Conservation (phyloP, 2,888 invertebrate species). For the Leucania comma region DNA sequence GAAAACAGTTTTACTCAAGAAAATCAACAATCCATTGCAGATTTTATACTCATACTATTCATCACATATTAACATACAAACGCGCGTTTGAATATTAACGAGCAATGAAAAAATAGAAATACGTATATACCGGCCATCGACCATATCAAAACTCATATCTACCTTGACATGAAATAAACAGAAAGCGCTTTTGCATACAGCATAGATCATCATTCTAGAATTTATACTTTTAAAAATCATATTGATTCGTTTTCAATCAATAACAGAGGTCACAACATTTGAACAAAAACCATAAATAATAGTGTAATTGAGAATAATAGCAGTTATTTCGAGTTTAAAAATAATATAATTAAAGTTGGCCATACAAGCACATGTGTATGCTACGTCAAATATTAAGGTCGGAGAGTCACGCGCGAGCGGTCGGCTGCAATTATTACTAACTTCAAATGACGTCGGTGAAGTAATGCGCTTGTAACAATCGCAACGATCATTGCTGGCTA, state of each 20-base stretch:
- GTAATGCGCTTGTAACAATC: slow-evolving; percentile 65
- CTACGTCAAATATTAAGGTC: slow-evolving; percentile 78
- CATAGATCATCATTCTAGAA: neutral
- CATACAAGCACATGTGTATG: slow-evolving; percentile 59
- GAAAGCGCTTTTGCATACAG: slow-evolving; percentile 29
- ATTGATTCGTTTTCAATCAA: slow-evolving; percentile 10
- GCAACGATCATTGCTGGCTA: slow-evolving; percentile 18
- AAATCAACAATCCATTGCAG: slow-evolving; percentile 15
- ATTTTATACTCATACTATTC: slow-evolving; percentile 36
- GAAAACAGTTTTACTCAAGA: slow-evolving; percentile 10
- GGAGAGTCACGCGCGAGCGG: slow-evolving; percentile 76
- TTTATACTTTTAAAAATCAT: slow-evolving; percentile 7
- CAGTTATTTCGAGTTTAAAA: slow-evolving; percentile 50
- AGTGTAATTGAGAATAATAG: slow-evolving; percentile 21
- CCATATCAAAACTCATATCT: slow-evolving; percentile 22
- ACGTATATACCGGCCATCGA: slow-evolving; percentile 21
- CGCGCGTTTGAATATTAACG: slow-evolving; percentile 41
- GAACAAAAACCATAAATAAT: slow-evolving; percentile 12
- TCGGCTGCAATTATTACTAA: slow-evolving; percentile 72
- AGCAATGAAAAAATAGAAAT: slow-evolving; percentile 17
- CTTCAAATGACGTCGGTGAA: slow-evolving; percentile 64
- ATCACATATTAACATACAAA: slow-evolving; percentile 44
- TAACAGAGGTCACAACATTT: neutral
- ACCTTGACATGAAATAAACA: slow-evolving; percentile 40
- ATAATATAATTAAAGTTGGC: slow-evolving; percentile 60